Evolutionary conservation across 2,113 vertebrate species (phyloP).

Genomic region (Tyrannus savana): DNA sequence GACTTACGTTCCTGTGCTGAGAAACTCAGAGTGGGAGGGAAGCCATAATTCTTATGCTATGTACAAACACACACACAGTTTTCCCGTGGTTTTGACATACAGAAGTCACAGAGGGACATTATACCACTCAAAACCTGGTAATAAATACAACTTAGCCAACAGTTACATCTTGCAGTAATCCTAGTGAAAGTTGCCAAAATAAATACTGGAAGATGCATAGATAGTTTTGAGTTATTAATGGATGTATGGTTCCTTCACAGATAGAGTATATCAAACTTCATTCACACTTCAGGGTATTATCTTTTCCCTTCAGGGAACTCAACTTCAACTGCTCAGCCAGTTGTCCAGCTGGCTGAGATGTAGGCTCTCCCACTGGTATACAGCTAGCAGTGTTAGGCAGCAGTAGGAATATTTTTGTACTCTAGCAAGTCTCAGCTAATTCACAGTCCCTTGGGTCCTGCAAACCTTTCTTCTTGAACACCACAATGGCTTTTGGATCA

Average conservation of each 20-base stretch:
- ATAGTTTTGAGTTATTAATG: neutral
- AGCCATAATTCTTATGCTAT: neutral
- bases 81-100: neutral
- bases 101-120: neutral
- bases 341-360: neutral
- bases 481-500: neutral
- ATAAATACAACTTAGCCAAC: neutral
- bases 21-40: neutral
- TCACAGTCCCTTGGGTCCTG: neutral
- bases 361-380: fast-evolving
- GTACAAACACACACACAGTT: neutral
- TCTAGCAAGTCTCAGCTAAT: neutral
- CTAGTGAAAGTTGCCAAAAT: neutral
- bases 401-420: neutral
- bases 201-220: neutral
- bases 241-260: neutral
- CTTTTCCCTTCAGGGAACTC: neutral
- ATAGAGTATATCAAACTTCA: neutral
- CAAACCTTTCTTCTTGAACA: neutral
- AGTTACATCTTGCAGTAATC: neutral
- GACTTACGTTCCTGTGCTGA: neutral
- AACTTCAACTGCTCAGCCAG: neutral
- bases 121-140: neutral
- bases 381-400: neutral
- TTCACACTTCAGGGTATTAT: neutral